Evolutionary conservation across 2,888 invertebrate genomes (phyloP).

Genomic region (Ormyrus pomaceus): DNA sequence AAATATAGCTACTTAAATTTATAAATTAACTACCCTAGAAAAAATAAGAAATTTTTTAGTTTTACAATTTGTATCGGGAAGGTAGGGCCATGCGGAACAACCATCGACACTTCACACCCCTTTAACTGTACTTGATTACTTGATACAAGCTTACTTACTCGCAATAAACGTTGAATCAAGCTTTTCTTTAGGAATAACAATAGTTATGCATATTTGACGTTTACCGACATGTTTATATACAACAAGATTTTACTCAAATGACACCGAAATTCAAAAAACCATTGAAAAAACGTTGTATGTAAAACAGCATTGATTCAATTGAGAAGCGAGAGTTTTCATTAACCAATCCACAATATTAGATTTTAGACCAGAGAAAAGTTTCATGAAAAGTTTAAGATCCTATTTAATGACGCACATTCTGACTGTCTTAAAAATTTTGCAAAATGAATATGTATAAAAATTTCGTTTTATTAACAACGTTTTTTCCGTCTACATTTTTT

Average conservation of each 20-base stretch:
- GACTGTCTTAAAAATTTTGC: constrained; percentile 9
- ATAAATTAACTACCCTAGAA: too few relatives aligned
- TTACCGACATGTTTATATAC: constrained; percentile 38
- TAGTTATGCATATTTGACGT: constrained; percentile 29
- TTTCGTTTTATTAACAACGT: not conserved
- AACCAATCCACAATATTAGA: too few relatives aligned
- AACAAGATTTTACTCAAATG: constrained; percentile 33
- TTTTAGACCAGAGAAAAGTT: not conserved
- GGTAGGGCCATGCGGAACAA: not conserved
- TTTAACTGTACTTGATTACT: constrained; percentile 32
- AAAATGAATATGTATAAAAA: constrained; percentile 5
- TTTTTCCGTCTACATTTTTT: constrained; percentile 1
- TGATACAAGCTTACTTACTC: constrained; percentile 35
- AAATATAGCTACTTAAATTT: too few relatives aligned
- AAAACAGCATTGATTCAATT: too few relatives aligned
- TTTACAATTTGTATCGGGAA: not conserved
- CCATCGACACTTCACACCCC: constrained; percentile 3
- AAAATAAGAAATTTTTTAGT: not conserved
- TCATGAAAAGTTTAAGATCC: not conserved
- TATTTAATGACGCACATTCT: too few relatives aligned
- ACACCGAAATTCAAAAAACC: constrained; percentile 19
- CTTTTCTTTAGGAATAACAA: constrained; percentile 34
- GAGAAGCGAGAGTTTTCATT: too few relatives aligned
- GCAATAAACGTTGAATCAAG: constrained; percentile 37
- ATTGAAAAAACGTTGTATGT: not conserved